Evolutionary conservation across 2,797 vertebrate genomes (phyloP).

Genomic region (Cheirogaleus major): DNA sequence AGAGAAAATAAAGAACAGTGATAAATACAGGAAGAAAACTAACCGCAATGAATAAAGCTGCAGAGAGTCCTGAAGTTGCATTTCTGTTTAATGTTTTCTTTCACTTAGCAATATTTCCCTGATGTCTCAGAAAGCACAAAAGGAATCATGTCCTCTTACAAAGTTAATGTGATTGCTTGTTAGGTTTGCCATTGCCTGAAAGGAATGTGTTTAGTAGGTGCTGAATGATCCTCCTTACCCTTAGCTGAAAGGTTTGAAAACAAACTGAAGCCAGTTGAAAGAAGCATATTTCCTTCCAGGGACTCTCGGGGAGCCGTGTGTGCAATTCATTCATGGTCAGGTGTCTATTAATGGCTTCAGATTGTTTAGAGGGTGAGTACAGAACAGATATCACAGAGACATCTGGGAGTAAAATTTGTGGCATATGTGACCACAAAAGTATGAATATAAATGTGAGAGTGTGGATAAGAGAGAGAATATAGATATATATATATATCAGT

Average conservation of each 20-base stretch:
- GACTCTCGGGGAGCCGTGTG: not conserved
- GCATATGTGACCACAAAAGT: conserved; percentile 47
- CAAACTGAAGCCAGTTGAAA: not conserved
- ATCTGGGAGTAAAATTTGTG: conserved; percentile 58
- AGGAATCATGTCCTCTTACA: not conserved
- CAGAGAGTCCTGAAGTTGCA: not conserved
- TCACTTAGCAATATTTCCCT: not conserved
- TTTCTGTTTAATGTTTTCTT: not conserved
- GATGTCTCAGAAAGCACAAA: not conserved
- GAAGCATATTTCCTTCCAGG: not conserved
- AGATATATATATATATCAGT: not conserved
- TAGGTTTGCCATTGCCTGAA: not conserved
- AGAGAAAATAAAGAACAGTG: not conserved
- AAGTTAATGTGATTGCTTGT: not conserved
- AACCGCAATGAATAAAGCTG: not conserved
- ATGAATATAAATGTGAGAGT: conserved; percentile 40
- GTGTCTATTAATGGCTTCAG: conserved; percentile 24
- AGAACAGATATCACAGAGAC: conserved; percentile 13
- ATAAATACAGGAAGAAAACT: not conserved
- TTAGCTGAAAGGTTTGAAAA: conserved; percentile 1
- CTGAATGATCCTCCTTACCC: not conserved
- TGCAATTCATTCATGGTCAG: not conserved
- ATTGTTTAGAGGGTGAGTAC: conserved; percentile 12
- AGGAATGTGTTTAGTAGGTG: not conserved
- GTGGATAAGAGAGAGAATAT: not conserved